A percentile compares a stretch with the other conserved stretches of the same genome.
phyloP scores from a whole-genome alignment of 2,113 vertebrate genomes.

The Regulus satrapa region DNA sequence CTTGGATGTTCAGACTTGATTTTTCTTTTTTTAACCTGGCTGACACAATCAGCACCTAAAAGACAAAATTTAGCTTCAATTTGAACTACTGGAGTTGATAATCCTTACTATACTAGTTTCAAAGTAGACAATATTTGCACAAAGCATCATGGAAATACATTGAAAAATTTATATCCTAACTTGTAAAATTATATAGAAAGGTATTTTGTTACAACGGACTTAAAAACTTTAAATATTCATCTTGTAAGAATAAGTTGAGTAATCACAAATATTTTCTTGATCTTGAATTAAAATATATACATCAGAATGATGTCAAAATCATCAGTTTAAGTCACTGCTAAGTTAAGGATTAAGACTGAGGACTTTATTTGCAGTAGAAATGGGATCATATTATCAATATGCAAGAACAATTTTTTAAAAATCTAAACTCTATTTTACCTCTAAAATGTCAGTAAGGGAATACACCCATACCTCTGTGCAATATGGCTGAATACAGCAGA shows the following conservation, averaged over 20 bases:
- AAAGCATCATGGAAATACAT: not conserved
- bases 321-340: not conserved
- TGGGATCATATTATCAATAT: not conserved
- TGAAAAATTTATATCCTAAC: not conserved
- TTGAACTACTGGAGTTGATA: not conserved
- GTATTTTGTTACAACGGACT: not conserved
- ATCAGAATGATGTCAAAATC: not conserved
- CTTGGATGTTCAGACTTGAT: not conserved
- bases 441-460: not conserved
- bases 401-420: not conserved
- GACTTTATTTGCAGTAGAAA: not conserved
- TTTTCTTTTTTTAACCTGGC: not conserved
- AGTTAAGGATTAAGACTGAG: not conserved
- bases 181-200: not conserved
- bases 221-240: not conserved
- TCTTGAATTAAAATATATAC: not conserved
- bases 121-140: not conserved
- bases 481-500: not conserved
- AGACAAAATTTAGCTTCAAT: not conserved
- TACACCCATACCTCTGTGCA: not conserved
- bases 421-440: not conserved
- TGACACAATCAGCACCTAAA: not conserved
- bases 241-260: not conserved
- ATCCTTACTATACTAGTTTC: not conserved
- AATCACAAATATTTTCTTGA: not conserved